Conservation (phyloP, 2,113 vertebrate genomes). For the human region GRCh38 chr16:87630001-87630500, state of each 20-base stretch:
- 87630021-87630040: background rate
- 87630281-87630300: background rate
- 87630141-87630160: no score
- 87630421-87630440: no score
- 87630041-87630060: rapidly evolving
- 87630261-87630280: background rate
- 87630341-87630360: background rate
- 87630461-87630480: rapidly evolving
- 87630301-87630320: background rate
- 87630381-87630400: no score
- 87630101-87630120: no score
- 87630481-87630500: background rate
- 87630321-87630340: background rate
- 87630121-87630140: no score
- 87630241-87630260: no score
- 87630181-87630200: no score
- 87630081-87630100: background rate
- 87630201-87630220: no score
- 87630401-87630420: background rate
- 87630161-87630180: no score
- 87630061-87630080: rapidly evolving
- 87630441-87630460: background rate
- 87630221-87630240: no score
- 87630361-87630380: background rate
- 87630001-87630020: background rate